A percentile compares a stretch with the other conserved stretches of the same genome.
Evolutionary conservation across 2,888 invertebrate species (phyloP).

Genomic region (Megamerina dolium): DNA sequence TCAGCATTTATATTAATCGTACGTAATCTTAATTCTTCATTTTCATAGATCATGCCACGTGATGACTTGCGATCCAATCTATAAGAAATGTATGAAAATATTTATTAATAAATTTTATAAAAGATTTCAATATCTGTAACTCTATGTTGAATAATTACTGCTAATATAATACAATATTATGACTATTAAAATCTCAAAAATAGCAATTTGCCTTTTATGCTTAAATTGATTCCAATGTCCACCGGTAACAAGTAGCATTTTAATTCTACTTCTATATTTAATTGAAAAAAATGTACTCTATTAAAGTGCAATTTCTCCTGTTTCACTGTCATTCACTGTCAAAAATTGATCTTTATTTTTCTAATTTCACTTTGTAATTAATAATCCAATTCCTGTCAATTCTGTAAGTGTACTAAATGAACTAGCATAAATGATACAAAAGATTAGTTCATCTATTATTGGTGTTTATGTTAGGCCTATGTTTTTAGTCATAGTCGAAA

Average conservation of each 20-base stretch:
- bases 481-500: too few relatives aligned
- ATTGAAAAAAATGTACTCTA: too few relatives aligned
- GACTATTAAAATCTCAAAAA: background rate
- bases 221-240: slow-evolving; percentile 33
- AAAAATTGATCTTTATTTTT: too few relatives aligned
- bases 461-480: too few relatives aligned
- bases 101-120: too few relatives aligned
- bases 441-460: too few relatives aligned
- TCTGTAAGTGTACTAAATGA: slow-evolving; percentile 36
- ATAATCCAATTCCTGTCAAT: slow-evolving; percentile 29
- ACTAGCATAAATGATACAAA: background rate
- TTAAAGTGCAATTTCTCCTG: too few relatives aligned
- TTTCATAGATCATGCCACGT: slow-evolving; percentile 89
- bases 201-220: slow-evolving; percentile 27
- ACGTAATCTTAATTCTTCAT: slow-evolving; percentile 81
- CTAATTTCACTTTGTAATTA: too few relatives aligned
- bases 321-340: too few relatives aligned
- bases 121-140: too few relatives aligned
- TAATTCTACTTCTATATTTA: too few relatives aligned
- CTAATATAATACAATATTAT: background rate
- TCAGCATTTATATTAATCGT: slow-evolving; percentile 90
- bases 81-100: slow-evolving; percentile 26
- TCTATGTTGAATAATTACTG: too few relatives aligned
- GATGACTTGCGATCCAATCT: slow-evolving; percentile 86
- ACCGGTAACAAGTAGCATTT: slow-evolving; percentile 11